phyloP scores from a whole-genome alignment of 2,888 invertebrate genomes.

The Uropetala carovei region DNA sequence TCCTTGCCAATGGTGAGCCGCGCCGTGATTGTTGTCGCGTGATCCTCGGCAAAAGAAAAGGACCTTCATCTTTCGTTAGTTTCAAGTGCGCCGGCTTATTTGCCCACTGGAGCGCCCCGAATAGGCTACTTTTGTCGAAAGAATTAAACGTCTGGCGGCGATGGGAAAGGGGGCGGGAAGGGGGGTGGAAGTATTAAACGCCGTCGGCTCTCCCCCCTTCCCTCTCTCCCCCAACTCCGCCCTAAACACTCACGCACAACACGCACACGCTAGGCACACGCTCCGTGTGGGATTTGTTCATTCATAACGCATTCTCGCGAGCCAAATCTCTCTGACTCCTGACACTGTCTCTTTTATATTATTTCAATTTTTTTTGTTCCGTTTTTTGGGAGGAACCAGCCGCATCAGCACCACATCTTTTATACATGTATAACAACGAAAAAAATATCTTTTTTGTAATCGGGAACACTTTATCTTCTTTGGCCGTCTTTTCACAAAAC shows the following conservation, averaged over 20 bases:
- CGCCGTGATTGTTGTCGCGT: background rate
- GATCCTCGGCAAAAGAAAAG: background rate
- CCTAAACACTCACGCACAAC: background rate
- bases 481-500: conserved; percentile 40
- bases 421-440: conserved; percentile 62
- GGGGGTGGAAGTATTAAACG: background rate
- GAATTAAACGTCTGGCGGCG: background rate
- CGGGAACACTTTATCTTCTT: conserved; percentile 51
- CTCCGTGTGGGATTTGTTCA: background rate
- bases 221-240: background rate
- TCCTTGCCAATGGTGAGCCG: no score
- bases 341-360: conserved; percentile 26
- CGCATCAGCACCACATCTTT: conserved; percentile 64
- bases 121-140: background rate
- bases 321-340: conserved; percentile 33
- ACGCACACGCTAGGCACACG: background rate
- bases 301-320: conserved; percentile 25
- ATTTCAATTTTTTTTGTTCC: conserved; percentile 39
- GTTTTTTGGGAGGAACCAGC: conserved; percentile 56
- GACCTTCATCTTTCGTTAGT: background rate
- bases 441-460: conserved; percentile 56
- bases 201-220: background rate
- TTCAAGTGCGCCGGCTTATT: background rate
- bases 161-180: background rate
- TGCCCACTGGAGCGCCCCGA: background rate